Evolutionary conservation across 2,888 invertebrate species (phyloP), one percentile per base, ranked within the genome.

Genomic region (Sturmia bella): DNA sequence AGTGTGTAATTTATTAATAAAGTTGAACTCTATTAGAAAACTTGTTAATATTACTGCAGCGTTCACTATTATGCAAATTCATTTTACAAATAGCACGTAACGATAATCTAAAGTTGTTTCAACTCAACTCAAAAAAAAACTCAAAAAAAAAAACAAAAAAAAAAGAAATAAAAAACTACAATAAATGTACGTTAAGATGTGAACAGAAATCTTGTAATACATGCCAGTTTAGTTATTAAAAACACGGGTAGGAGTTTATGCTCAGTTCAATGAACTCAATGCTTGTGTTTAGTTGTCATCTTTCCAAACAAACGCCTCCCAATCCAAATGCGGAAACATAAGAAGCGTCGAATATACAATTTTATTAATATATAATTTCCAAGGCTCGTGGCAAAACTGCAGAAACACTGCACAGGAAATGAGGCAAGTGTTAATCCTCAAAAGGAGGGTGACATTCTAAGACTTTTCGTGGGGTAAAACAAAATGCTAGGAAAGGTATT

Each of bases 251-350:
- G 27, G 3, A 27, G 27, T 1, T 24, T 52, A 24, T 15, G 39
- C 12, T 12, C 24, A 70, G 70, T 56, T 54, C 43, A 27, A 39
- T 50, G 50, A 59, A 59, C 70, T 70, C 59, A 59, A 9, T 7
- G 32, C 32, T 7, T 32, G 32, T 7, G 32, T 37, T 19, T 45
- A 45, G 27, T 54, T 45, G 41, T 21, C 73, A 63, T 43, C 32
- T 63, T 41, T 24, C 19, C 13, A 39, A 45, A 13, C 11, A 52
- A 52, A 37, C 43, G 27, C 27, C 54, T 41, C 32, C 41, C 19
- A 54, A 56, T 43, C n/a, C 45, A 45, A 69, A 69, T 12, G 15
- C 24, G 37, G 37, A 52, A 74, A 54, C 21, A 74, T 39, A 19
- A 41, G 27, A 43, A 61, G 19, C 17, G 12, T 27, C 61, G 6